Conservation (phyloP, 2,888 invertebrate species). For the Gibbula magus region DNA sequence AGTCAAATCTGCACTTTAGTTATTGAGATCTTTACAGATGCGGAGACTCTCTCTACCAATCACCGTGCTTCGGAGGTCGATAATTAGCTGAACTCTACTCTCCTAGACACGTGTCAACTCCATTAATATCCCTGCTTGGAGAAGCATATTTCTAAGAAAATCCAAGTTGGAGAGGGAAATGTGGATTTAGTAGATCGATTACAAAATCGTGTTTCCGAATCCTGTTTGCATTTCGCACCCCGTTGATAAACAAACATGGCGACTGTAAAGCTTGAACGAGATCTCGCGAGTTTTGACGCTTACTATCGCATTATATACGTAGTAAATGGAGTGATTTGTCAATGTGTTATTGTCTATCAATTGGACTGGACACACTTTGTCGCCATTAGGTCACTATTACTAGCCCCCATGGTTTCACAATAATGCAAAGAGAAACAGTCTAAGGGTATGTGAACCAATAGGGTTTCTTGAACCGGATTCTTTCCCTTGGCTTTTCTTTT, state of each 20-base stretch:
- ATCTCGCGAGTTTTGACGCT: slow-evolving; percentile 10
- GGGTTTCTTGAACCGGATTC: too few species aligned
- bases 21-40: background rate
- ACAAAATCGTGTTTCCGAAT: slow-evolving; percentile 1
- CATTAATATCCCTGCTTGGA: background rate
- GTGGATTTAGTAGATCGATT: background rate
- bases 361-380: background rate
- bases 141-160: slow-evolving; percentile 8
- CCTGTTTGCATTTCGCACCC: slow-evolving; percentile 4
- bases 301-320: background rate
- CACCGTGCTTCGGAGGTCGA: background rate
- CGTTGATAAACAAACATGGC: slow-evolving; percentile 8
- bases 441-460: too few species aligned
- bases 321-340: background rate
- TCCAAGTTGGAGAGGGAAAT: background rate
- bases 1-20: background rate
- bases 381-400: too few species aligned
- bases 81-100: background rate
- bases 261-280: background rate
- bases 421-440: too few species aligned
- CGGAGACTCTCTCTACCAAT: background rate
- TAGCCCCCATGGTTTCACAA: too few species aligned
- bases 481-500: too few species aligned
- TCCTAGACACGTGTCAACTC: background rate
- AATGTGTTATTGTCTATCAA: background rate